phyloP scores from a whole-genome alignment of 2,888 invertebrate genomes.

The Bursaphelenchus okinawaensis region DNA sequence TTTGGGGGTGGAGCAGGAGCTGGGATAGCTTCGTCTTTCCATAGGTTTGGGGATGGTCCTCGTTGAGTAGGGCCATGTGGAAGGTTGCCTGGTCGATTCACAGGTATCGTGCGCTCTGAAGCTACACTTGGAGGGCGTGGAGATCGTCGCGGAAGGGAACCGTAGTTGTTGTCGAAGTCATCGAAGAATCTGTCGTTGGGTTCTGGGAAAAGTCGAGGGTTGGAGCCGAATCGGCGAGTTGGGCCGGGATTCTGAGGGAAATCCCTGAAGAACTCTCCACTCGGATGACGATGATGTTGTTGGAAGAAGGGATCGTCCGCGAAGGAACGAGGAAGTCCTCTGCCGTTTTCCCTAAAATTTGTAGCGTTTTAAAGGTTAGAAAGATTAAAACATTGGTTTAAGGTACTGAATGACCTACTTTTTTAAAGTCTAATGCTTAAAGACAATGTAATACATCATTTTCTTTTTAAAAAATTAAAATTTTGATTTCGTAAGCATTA shows the following conservation, averaged over 20 bases:
- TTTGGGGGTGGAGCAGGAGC: constrained; percentile 11
- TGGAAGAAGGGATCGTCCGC: constrained; percentile 30
- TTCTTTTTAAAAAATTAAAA: no score
- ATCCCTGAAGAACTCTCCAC: constrained; percentile 18
- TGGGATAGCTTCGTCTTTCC: neutral
- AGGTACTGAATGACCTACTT: no score
- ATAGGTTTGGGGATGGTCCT: neutral
- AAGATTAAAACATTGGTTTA: no score
- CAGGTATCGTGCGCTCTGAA: constrained; percentile 27
- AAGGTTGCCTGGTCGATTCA: constrained; percentile 15
- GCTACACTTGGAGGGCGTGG: constrained; percentile 23
- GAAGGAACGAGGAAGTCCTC: constrained; percentile 27
- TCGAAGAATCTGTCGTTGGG: constrained; percentile 17
- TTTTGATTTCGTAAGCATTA: no score
- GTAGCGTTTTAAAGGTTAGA: no score
- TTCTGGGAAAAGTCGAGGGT: constrained; percentile 24
- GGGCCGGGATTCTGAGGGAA: constrained; percentile 13
- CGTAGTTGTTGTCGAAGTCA: constrained; percentile 21
- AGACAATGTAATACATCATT: no score
- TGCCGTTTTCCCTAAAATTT: constrained; percentile 14
- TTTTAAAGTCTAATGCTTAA: no score
- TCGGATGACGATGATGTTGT: constrained; percentile 15
- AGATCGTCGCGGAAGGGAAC: constrained; percentile 22
- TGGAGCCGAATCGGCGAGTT: constrained; percentile 27
- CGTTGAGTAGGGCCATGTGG: constrained; percentile 9